A percentile compares a stretch with the other conserved stretches of the same genome.
Evolutionary conservation across 2,888 invertebrate species (phyloP).

Genomic region (Lasioglossum morio): DNA sequence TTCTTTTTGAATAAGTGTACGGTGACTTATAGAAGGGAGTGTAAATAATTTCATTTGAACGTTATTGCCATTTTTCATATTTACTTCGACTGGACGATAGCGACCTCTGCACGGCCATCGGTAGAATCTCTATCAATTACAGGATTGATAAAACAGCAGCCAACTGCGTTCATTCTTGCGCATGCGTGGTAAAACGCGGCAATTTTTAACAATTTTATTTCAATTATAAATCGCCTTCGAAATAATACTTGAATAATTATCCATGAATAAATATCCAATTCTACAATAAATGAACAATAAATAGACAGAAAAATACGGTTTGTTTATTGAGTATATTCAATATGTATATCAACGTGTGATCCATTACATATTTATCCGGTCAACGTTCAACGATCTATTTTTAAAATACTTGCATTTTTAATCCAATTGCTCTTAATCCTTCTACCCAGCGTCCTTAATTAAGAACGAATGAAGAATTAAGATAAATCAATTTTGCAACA

Average conservation of each 20-base stretch:
- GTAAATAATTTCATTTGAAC: too few species aligned
- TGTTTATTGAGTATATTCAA: not conserved
- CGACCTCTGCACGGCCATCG: slow-evolving; percentile 12
- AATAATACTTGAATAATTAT: slow-evolving; percentile 12
- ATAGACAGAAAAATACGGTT: not conserved
- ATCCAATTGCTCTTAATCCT: too few species aligned
- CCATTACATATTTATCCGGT: not conserved
- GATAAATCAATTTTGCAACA: not conserved
- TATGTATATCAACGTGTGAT: not conserved
- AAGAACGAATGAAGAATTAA: too few species aligned
- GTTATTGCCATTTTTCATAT: not conserved
- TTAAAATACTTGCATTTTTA: too few species aligned
- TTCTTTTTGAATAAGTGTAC: too few species aligned
- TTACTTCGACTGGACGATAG: slow-evolving; percentile 30
- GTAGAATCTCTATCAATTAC: not conserved
- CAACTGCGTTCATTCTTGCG: not conserved
- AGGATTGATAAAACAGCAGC: slow-evolving; percentile 24
- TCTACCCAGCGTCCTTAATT: too few species aligned
- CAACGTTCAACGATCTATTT: not conserved
- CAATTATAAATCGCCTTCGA: not conserved
- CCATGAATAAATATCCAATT: not conserved
- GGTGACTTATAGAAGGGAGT: too few species aligned
- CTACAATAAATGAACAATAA: not conserved
- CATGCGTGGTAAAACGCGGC: slow-evolving; percentile 17
- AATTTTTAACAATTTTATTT: slow-evolving; percentile 13